phyloP scores from a whole-genome alignment of 2,797 vertebrate species.

The Leptatherina wallacei region DNA sequence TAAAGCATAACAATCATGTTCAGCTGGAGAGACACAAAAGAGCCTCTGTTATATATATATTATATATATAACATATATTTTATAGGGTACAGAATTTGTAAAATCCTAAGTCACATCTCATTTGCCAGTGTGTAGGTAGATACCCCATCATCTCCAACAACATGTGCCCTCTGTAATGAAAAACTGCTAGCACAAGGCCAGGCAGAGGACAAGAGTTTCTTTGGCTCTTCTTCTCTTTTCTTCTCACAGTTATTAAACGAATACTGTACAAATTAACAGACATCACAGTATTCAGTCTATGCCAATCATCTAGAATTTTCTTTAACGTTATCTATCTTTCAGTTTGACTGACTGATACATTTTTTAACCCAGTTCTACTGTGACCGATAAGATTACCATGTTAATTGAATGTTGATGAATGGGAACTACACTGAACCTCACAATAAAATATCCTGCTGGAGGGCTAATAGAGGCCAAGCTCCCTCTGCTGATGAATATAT shows the following conservation, averaged over 20 bases:
- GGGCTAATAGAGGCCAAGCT: constrained; percentile 71
- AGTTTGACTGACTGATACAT: constrained; percentile 32
- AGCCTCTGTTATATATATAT: neutral
- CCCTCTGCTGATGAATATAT: constrained; percentile 57
- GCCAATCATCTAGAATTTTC: constrained; percentile 1
- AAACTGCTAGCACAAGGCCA: neutral
- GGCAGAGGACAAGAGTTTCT: neutral
- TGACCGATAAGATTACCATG: constrained; percentile 41
- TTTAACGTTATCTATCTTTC: constrained; percentile 19
- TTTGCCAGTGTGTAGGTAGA: neutral
- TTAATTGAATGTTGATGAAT: constrained; percentile 61
- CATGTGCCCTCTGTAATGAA: constrained; percentile 8
- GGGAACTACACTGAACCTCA: constrained; percentile 38
- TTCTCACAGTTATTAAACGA: neutral
- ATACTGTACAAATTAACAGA: neutral
- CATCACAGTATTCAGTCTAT: neutral
- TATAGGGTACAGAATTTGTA: neutral
- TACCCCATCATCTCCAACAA: neutral
- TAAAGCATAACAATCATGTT: constrained; percentile 1
- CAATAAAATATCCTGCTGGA: constrained; percentile 44
- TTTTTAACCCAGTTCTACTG: constrained; percentile 28
- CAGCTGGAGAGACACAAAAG: neutral
- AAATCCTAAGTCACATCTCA: constrained; percentile 1
- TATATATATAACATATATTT: no score
- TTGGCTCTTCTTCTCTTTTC: neutral